These are phyloP conservation scores for Anthophora plumipes DNA, from an alignment of 2,888 invertebrate genomes.

Conservation along the genomic window DNA sequence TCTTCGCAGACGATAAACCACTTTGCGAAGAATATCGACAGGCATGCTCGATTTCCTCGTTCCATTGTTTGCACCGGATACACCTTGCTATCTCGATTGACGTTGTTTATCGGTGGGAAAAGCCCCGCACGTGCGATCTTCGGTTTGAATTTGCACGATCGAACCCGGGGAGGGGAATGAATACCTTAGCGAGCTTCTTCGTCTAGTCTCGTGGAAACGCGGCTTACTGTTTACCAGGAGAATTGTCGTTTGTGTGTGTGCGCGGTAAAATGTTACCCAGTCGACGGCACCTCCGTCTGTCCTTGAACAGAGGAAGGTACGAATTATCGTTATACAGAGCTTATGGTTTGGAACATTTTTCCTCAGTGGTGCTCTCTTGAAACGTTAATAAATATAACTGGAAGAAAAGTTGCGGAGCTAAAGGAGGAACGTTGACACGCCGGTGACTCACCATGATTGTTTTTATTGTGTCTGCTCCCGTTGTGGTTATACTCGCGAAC, in stretches of 20 bases:
- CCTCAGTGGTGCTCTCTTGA: background rate
- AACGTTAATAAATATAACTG: background rate
- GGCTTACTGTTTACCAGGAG: background rate
- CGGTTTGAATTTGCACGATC: constrained; percentile 9
- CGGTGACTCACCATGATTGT: constrained; percentile 26
- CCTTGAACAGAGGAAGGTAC: constrained; percentile 36
- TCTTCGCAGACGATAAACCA: constrained; percentile 53
- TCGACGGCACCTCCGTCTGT: background rate
- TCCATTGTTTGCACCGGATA: constrained; percentile 39
- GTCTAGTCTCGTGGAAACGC: constrained; percentile 5
- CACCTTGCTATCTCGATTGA: constrained; percentile 40
- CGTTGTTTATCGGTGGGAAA: constrained; percentile 39
- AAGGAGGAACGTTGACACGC: constrained; percentile 26
- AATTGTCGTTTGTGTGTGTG: background rate
- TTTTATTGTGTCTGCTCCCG: constrained; percentile 33
- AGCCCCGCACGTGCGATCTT: constrained; percentile 48
- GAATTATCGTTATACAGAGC: constrained; percentile 19
- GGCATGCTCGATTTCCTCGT: constrained; percentile 25
- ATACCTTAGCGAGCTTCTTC: background rate
- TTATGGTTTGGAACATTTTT: constrained; percentile 6
- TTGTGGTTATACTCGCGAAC: too few relatives aligned
- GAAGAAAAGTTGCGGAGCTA: background rate
- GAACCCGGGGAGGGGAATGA: constrained; percentile 23
- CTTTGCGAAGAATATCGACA: constrained; percentile 54
- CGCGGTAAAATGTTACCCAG: background rate